Evolutionary conservation across 2,797 vertebrate genomes (phyloP).

Genomic region (Syngnathus rostellatus): DNA sequence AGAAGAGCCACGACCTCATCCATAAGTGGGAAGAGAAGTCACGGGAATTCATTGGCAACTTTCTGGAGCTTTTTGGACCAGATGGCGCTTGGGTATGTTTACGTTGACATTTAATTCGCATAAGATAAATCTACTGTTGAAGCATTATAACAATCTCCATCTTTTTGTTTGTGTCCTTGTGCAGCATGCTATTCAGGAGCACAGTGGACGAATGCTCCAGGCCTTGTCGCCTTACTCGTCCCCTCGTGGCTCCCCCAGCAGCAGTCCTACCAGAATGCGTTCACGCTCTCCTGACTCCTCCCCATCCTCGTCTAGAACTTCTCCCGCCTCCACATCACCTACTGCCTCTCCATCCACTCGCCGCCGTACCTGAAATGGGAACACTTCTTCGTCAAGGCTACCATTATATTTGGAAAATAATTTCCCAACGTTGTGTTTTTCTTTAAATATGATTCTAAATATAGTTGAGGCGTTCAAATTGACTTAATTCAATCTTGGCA

Average conservation of each 20-base stretch:
- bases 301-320: conserved; percentile 37
- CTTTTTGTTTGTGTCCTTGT: conserved; percentile 14
- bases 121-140: not conserved
- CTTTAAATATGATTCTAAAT: not conserved
- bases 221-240: conserved; percentile 87
- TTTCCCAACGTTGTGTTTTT: conserved; percentile 1
- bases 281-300: conserved; percentile 74
- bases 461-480: not conserved
- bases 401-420: conserved; percentile 19
- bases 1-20: conserved; percentile 97
- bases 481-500: not conserved
- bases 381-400: conserved; percentile 22
- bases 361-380: conserved; percentile 25
- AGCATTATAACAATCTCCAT: not conserved
- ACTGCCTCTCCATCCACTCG: conserved; percentile 40
- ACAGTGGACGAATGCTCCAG: conserved; percentile 89
- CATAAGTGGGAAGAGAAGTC: conserved; percentile 99
- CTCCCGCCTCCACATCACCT: conserved; percentile 29
- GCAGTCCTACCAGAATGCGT: conserved; percentile 72
- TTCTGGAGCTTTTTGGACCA: conserved; percentile 92
- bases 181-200: conserved; percentile 91
- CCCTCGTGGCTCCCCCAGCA: conserved; percentile 65
- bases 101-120: conserved; percentile 9
- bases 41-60: conserved; percentile 93
- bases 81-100: conserved; percentile 88